Conservation (phyloP, 1,140 invertebrate genomes). For the Scaptomyza montana region DNA sequence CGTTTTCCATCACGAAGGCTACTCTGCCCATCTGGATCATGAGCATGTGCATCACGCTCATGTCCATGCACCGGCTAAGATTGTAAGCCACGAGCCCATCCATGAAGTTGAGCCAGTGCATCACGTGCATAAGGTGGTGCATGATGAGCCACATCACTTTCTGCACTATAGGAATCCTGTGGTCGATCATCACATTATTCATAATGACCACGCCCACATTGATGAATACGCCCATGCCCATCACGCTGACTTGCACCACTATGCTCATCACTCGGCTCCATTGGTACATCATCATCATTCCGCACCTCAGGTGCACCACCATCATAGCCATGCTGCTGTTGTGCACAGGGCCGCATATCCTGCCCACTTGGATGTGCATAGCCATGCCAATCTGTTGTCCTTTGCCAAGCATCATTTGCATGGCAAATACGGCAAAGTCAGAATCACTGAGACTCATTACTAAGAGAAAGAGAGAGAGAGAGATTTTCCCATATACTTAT, state of each 20-base stretch:
- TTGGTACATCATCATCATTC: conserved; percentile 65
- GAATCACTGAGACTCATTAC: conserved; percentile 80
- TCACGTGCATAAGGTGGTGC: conserved; percentile 73
- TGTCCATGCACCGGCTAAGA: conserved; percentile 58
- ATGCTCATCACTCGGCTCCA: conserved; percentile 58
- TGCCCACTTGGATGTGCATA: conserved; percentile 65
- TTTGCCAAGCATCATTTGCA: conserved; percentile 79
- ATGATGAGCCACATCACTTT: conserved; percentile 74
- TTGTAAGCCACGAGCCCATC: conserved; percentile 69
- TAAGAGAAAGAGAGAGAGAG: conserved; percentile 46
- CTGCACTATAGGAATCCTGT: conserved; percentile 70
- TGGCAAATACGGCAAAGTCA: conserved; percentile 78
- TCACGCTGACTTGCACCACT: conserved; percentile 44
- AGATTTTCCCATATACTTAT: conserved; percentile 48
- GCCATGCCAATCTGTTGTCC: conserved; percentile 69
- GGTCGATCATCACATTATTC: conserved; percentile 70
- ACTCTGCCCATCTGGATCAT: conserved; percentile 44
- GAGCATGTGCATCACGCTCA: conserved; percentile 52
- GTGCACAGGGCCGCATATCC: conserved; percentile 62
- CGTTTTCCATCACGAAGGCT: conserved; percentile 67
- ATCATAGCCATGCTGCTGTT: conserved; percentile 64
- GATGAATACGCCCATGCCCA: conserved; percentile 58
- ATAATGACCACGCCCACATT: conserved; percentile 55
- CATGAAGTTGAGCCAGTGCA: conserved; percentile 71
- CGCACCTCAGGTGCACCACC: conserved; percentile 60